A percentile compares a stretch with the other conserved stretches of the same genome.
Evolutionary conservation across 2,888 invertebrate species (phyloP).

Genomic region (Hirtodrosophila trivittata): DNA sequence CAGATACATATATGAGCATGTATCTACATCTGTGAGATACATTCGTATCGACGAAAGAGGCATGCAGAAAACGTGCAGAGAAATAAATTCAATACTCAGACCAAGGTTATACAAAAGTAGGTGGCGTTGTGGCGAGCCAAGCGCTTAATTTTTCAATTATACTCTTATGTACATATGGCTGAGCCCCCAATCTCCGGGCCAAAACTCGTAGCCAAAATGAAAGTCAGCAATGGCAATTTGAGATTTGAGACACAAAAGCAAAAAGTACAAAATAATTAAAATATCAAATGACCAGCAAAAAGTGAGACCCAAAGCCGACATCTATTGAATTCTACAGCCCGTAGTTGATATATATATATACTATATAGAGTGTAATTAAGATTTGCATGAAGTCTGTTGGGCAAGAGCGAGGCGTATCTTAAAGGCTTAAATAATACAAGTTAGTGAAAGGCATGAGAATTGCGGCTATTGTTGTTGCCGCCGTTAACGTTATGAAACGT

Average conservation of each 20-base stretch:
- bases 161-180: not conserved
- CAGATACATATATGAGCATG: slow-evolving; percentile 15
- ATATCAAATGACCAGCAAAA: slow-evolving; percentile 46
- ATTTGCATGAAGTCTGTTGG: slow-evolving; percentile 20
- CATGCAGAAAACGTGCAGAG: slow-evolving; percentile 42
- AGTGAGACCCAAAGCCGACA: not conserved
- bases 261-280: slow-evolving; percentile 69
- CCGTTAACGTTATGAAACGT: slow-evolving; percentile 22
- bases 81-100: slow-evolving; percentile 54
- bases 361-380: slow-evolving; percentile 12
- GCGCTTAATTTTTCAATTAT: slow-evolving; percentile 42
- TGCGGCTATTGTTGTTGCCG: slow-evolving; percentile 52
- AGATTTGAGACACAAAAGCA: slow-evolving; percentile 42
- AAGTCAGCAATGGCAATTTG: slow-evolving; percentile 71
- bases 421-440: slow-evolving; percentile 28
- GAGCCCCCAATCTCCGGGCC: not conserved
- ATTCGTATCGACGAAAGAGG: slow-evolving; percentile 18
- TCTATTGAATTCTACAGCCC: slow-evolving; percentile 6
- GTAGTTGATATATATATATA: too few species aligned
- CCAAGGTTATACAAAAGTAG: slow-evolving; percentile 72
- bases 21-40: slow-evolving; percentile 9
- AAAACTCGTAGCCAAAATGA: slow-evolving; percentile 47
- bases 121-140: slow-evolving; percentile 57
- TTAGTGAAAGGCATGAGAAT: slow-evolving; percentile 72
- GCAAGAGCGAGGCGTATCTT: too few species aligned